Percentiles rank a stretch among this genome's conserved stretches.
phyloP scores from a whole-genome alignment of 2,888 invertebrate genomes.

The Tetranychus truncatus region DNA sequence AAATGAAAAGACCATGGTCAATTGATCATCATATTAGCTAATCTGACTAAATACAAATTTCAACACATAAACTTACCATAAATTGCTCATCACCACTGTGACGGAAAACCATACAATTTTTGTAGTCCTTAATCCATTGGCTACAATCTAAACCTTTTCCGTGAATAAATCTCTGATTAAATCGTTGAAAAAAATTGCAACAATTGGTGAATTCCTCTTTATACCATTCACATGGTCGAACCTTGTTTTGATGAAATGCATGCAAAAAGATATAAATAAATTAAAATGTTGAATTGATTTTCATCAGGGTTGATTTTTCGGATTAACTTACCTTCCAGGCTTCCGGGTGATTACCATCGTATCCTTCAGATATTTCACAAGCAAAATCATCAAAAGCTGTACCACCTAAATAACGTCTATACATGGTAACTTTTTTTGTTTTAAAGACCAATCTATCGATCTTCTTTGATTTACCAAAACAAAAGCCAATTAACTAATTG shows the following conservation, averaged over 20 bases:
- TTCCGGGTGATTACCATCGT: neutral
- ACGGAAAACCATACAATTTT: conserved; percentile 53
- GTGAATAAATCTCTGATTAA: conserved; percentile 66
- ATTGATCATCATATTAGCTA: conserved; percentile 33
- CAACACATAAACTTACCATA: neutral
- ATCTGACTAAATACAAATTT: no score
- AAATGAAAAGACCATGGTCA: conserved; percentile 40
- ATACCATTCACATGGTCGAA: conserved; percentile 58
- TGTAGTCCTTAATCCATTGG: conserved; percentile 57
- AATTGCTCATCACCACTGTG: conserved; percentile 40
- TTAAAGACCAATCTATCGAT: no score
- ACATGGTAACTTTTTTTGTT: neutral
- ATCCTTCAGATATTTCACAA: neutral
- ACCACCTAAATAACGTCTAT: neutral
- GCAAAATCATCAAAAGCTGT: conserved; percentile 2
- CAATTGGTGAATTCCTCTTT: conserved; percentile 64
- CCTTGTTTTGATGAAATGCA: conserved; percentile 36
- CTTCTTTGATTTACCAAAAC: no score
- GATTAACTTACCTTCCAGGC: conserved; percentile 7
- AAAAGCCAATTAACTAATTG: no score
- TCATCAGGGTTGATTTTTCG: no score
- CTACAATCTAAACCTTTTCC: conserved; percentile 54
- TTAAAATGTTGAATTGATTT: neutral
- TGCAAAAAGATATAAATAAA: neutral
- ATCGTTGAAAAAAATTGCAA: conserved; percentile 43